These are phyloP conservation scores for Temnothorax nylanderi DNA, from an alignment of 1,140 invertebrate genomes.

Conservation along the genomic window DNA sequence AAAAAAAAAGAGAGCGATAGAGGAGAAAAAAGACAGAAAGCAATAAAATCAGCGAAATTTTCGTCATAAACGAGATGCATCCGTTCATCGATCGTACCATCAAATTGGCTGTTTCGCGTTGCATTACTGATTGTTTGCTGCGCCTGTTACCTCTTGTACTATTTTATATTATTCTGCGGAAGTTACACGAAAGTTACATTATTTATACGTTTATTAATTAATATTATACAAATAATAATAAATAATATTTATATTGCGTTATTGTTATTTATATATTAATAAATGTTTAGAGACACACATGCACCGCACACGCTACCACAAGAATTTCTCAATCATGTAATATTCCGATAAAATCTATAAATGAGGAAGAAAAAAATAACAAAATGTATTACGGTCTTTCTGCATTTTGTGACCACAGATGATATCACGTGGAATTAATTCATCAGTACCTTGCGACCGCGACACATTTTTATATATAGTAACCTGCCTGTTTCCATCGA, in stretches of 20 bases:
- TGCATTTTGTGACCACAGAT: not conserved
- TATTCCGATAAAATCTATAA: not conserved
- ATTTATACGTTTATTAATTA: conserved; percentile 6
- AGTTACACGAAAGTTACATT: not conserved
- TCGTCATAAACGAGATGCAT: conserved; percentile 23
- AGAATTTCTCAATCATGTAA: not conserved
- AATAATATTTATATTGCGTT: not conserved
- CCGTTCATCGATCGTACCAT: not conserved
- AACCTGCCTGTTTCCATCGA: not conserved
- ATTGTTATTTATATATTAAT: conserved; percentile 12
- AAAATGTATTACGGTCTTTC: not conserved
- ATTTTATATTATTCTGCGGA: conserved; percentile 18
- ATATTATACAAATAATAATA: not conserved
- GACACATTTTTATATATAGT: not conserved
- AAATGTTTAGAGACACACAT: not conserved
- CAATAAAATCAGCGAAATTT: conserved; percentile 29
- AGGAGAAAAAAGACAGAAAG: not conserved
- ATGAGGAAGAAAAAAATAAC: not conserved
- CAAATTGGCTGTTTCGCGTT: conserved; percentile 6
- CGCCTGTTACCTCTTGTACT: not conserved
- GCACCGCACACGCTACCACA: not conserved
- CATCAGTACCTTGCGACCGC: not conserved
- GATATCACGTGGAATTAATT: conserved; percentile 15
- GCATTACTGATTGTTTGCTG: conserved; percentile 14
- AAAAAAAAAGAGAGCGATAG: not conserved